Conservation (phyloP, 2,113 vertebrate species). For the Nansenia antarctica region DNA sequence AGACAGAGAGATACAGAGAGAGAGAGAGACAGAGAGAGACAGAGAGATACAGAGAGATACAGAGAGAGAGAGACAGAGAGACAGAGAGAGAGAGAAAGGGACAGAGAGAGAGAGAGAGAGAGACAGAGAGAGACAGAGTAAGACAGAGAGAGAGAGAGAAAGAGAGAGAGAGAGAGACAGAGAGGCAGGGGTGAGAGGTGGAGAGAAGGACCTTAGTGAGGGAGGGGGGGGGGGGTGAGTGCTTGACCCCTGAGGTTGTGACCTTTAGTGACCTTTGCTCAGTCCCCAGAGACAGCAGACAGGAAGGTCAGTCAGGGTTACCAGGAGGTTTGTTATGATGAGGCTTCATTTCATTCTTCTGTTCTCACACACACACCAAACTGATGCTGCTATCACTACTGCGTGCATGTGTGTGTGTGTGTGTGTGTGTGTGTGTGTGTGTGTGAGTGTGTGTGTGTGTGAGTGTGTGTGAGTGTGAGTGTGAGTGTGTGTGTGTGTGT, state of each 20-base stretch:
- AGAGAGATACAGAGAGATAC: no score
- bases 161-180: no score
- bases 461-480: constrained; percentile 13
- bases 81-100: no score
- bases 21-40: background rate
- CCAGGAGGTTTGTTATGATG: constrained; percentile 28
- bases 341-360: constrained; percentile 19
- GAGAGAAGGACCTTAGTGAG: background rate
- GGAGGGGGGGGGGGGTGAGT: background rate
- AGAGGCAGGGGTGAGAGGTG: no score
- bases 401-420: background rate
- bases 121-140: constrained; percentile 2
- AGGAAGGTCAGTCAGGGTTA: constrained; percentile 21
- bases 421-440: background rate
- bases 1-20: background rate
- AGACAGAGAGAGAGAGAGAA: no score
- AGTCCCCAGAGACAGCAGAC: constrained; percentile 22
- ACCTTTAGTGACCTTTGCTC: constrained; percentile 20
- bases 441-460: background rate
- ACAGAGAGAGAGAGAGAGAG: background rate
- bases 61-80: no score
- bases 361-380: constrained; percentile 2
- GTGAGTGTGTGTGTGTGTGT: background rate
- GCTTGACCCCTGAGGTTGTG: constrained; percentile 30
- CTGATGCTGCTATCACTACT: background rate